phyloP scores from a whole-genome alignment of 2,888 invertebrate species.

The Nemotelus nigrinus region DNA sequence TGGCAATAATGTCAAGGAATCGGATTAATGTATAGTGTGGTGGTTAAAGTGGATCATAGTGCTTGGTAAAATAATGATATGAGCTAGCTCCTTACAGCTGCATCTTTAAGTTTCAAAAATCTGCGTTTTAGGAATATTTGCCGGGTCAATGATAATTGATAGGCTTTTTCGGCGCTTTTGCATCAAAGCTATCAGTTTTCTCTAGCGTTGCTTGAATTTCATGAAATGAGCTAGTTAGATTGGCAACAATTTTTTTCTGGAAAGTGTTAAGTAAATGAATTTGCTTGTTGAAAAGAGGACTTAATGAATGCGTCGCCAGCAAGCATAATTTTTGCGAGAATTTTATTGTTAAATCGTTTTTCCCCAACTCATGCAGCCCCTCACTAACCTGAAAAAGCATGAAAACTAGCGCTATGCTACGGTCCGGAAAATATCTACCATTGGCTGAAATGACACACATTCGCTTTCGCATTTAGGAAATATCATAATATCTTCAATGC shows the following conservation, averaged over 20 bases:
- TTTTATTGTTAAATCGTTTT: conserved; percentile 22
- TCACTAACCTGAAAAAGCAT: background rate
- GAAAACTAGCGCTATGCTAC: background rate
- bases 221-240: background rate
- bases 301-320: conserved; percentile 31
- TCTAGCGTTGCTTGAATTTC: background rate
- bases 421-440: background rate
- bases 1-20: too few species aligned
- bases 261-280: too few species aligned
- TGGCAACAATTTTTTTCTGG: background rate
- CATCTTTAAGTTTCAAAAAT: too few species aligned
- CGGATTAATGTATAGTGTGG: too few species aligned
- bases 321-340: conserved; percentile 36
- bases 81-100: too few species aligned
- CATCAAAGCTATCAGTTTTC: too few species aligned
- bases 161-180: too few species aligned
- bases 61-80: too few species aligned
- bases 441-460: conserved; percentile 3
- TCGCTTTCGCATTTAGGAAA: conserved; percentile 4
- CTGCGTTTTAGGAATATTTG: too few species aligned
- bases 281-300: background rate
- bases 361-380: background rate
- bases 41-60: too few species aligned
- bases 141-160: too few species aligned
- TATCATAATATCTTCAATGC: conserved; percentile 7